Base-by-base conservation (phyloP, 2,888 invertebrate species). In the Aleiodes alternator region DNA sequence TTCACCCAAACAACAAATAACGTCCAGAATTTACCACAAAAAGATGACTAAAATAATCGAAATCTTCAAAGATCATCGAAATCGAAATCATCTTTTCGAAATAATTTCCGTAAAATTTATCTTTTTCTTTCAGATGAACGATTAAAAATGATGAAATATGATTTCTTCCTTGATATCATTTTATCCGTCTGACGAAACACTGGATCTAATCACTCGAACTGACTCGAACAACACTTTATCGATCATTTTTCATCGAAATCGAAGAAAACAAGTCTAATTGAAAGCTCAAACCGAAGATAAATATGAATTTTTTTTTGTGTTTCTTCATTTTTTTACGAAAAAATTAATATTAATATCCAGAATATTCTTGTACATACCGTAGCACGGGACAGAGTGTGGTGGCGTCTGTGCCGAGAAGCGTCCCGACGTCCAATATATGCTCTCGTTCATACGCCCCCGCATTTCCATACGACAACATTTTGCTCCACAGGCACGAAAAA, bases 321-420 rank as follows among this genome's bases (percentile, higher is more conserved):
- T 12, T 34, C n/a, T 61, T 51, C 34, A 34, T 34, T 31, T 23
- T 23, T 23, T 23, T 23, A 2, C 23, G 23, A 6, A 11, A 50
- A 16, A 34, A 43, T 61, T 6, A 73, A 56, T 64, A 66, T 55
- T 38, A 70, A 61, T 70, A 66, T 71, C 48, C n/a, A 9, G 14
- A 57, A 66, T 51, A 57, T 31, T 23, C n/a, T 68, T 7, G 50
- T 88, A 88, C 89, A 83, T 89, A 89, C 89, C 89, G 87, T 88
- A 31, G 88, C 88, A 89, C 89, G 87, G 87, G 88, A 89, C 89
- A 89, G 89, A 88, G 86, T 87, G 87, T 84, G 86, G 87, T 86
- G 86, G 89, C 89, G 87, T 89, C 89, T 89, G 89, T 89, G 88
- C 86, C 83, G 84, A 80, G 81, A 81, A 78, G 86, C 87, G 83